These are phyloP conservation scores for Chiloscyllium plagiosum DNA, from an alignment of 2,113 vertebrate genomes.

Conservation along the genomic window DNA sequence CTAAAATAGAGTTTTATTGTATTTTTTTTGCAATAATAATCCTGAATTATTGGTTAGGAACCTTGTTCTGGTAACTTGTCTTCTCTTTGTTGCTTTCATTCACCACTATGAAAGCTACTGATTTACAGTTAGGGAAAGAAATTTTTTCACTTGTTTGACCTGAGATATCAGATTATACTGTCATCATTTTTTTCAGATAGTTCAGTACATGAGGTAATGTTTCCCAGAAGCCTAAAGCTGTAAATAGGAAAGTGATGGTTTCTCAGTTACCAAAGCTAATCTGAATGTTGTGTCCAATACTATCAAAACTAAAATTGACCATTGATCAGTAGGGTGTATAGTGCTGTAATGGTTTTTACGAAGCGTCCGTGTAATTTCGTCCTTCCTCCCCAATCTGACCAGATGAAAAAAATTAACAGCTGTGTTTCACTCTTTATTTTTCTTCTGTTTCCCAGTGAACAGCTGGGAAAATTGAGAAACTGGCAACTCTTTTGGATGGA, in stretches of 20 bases:
- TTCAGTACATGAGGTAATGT: constrained; percentile 22
- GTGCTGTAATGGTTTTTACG: not conserved
- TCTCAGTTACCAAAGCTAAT: not conserved
- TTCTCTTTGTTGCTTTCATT: not conserved
- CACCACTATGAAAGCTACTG: not conserved
- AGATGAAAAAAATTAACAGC: not conserved
- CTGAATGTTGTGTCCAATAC: not conserved
- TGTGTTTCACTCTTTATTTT: not conserved
- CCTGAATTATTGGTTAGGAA: constrained; percentile 14
- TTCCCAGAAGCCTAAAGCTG: constrained; percentile 19
- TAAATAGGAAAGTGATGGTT: constrained; percentile 27
- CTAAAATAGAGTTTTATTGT: constrained; percentile 20
- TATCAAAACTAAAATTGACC: not conserved
- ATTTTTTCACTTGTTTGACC: constrained; percentile 14
- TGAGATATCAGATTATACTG: constrained; percentile 26
- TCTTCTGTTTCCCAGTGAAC: not conserved
- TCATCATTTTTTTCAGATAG: not conserved
- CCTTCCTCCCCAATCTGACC: not conserved
- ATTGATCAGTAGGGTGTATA: not conserved
- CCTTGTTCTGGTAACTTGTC: not conserved
- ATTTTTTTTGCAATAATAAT: constrained; percentile 17
- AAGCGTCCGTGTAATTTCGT: not conserved
- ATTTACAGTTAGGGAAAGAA: not conserved
- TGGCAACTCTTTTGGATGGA: not conserved
- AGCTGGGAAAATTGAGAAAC: not conserved